Percentiles rank a stretch among this genome's conserved stretches.
These are phyloP conservation scores for Darevskia mixta DNA, from an alignment of 2,797 vertebrate species.

Conservation along the genomic window DNA sequence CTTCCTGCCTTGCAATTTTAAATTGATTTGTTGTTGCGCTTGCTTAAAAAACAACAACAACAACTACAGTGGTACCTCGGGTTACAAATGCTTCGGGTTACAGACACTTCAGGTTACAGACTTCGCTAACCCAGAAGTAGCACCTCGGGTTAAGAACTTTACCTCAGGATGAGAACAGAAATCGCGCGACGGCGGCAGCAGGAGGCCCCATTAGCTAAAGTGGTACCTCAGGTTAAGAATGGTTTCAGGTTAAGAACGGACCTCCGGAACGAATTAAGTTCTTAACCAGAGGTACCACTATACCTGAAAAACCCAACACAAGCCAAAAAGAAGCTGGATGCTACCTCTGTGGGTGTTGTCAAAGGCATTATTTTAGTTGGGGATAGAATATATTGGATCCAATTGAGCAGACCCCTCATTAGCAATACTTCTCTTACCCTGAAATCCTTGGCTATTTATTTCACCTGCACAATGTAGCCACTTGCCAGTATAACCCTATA, in stretches of 20 bases:
- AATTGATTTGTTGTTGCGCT: neutral
- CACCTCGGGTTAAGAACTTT: no score
- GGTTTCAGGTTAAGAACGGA: no score
- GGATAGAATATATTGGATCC: neutral
- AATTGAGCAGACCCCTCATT: neutral
- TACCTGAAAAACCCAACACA: neutral
- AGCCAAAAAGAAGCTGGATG: constrained; percentile 30
- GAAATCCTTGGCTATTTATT: neutral
- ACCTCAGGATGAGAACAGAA: no score
- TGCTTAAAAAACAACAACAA: neutral
- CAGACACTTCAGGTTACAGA: no score
- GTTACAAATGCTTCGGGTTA: no score
- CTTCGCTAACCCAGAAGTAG: no score
- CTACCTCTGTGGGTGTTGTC: constrained; percentile 20
- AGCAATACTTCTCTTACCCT: neutral
- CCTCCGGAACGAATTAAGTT: no score
- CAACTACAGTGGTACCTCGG: neutral
- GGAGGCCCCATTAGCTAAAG: no score
- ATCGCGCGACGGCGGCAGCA: no score
- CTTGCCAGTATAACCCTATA: neutral
- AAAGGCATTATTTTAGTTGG: neutral
- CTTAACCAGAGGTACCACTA: no score
- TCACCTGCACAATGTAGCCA: neutral
- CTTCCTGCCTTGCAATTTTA: constrained; percentile 33
- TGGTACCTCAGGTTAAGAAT: no score